Evolutionary conservation across 2,888 invertebrate species (phyloP), one percentile per base, ranked within the genome.

Genomic region (Altica lythri): DNA sequence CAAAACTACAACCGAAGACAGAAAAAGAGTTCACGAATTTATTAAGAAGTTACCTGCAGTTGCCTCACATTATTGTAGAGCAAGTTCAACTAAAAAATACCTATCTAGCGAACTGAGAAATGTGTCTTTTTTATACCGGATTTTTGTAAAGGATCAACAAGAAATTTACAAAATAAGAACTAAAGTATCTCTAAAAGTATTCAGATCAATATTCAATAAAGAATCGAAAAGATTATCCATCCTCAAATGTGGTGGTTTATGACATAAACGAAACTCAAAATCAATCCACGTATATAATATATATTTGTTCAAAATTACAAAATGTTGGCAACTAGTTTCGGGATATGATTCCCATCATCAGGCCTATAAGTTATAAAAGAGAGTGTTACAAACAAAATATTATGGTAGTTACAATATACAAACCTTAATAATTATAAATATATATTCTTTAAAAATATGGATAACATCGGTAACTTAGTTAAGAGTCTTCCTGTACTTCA

Each of bases 21-120:
- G 12, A 16, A 32, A 52, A 13, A 18, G 37, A 13, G 48, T 32
- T 30, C 8, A 14, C 9, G 19, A 57, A 4, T 59, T 54, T 29
- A 53, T 57, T 16, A 50, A 32, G 32, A 19, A 50, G 13, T 34
- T 60, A 25, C 57, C 60, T 6, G 51, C 45, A 6, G 54, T 60
- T 19, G 54, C 54, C n/a, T 54, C 60, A 6, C 57, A 60, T 37
- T 60, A 60, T 43, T 57, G 52, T 25, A 43, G 49, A 9, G 18
- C 16, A 6, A 58, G 30, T 2, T 38, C 55, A 4, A 34, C 50
- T 2, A 42, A 32, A 40, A 57, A 57, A 45, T 61, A 57, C 38
- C 34, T 57, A 48, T 50, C 53, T n/a, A 17, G 14, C 18, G 58
- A 61, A 17, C 32, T 61, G 10, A 25, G 49, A 49, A 60, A 60